These are phyloP conservation scores for Cinara cedri DNA, from an alignment of 2,888 invertebrate species.

Conservation along the genomic window DNA sequence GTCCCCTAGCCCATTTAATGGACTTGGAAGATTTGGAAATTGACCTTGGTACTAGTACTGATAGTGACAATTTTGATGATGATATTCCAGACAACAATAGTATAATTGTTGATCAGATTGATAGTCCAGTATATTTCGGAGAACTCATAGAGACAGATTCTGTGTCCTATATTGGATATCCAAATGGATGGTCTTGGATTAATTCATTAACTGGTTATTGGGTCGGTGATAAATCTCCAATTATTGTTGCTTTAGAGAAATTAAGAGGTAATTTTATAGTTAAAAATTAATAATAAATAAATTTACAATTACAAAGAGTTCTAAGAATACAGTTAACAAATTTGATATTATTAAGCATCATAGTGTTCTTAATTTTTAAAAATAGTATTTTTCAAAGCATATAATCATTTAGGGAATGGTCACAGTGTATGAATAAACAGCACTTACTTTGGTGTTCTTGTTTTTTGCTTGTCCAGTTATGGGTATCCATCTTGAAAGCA, in stretches of 20 bases:
- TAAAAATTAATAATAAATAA: no score
- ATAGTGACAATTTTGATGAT: slow-evolving; percentile 58
- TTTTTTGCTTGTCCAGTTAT: no score
- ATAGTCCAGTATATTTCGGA: slow-evolving; percentile 25
- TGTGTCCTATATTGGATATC: slow-evolving; percentile 52
- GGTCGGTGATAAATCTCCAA: slow-evolving; percentile 70
- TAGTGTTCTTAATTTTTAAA: no score
- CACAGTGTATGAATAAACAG: no score
- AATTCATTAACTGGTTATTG: slow-evolving; percentile 79
- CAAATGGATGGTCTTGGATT: slow-evolving; percentile 80
- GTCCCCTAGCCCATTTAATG: slow-evolving; percentile 61
- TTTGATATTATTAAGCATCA: no score
- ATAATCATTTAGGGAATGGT: no score
- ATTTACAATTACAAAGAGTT: no score
- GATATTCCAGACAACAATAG: slow-evolving; percentile 45
- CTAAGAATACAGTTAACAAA: no score
- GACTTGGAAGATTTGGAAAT: slow-evolving; percentile 62
- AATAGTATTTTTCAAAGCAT: no score
- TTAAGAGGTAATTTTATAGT: slow-evolving; percentile 75
- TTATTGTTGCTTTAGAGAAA: slow-evolving; percentile 75
- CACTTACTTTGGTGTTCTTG: no score
- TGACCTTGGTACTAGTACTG: slow-evolving; percentile 56
- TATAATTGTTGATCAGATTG: slow-evolving; percentile 40
- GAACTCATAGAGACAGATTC: slow-evolving; percentile 45
- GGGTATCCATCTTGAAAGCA: no score